Evolutionary conservation across 2,797 vertebrate genomes (phyloP), one percentile per base, ranked within the genome.

Genomic region (Channa striata): DNA sequence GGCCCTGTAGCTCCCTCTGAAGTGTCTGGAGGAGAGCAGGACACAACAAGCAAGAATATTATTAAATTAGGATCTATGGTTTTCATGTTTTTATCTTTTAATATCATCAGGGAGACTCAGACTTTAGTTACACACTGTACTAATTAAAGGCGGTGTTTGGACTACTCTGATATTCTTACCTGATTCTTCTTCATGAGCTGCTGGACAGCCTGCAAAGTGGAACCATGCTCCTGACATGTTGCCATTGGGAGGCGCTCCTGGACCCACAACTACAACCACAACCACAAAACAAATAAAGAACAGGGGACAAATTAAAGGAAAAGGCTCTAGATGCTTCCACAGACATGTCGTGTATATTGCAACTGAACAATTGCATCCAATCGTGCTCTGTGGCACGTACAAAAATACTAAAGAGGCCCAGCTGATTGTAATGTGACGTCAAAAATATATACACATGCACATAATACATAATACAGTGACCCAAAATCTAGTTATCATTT

Each of bases 111-210:
- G 20, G 9, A 21, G 52, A 34, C 34, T n/a, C 34, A 42, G n/a
- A 34, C 3, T 21, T 25, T 1, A 30, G 8, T n/a, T 30, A 2
- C 6, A 30, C 25, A 30, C 25, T 33, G 14, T 13, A 11, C 12
- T 6, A 17, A 21, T 11, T 17, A 14, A 21, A 11, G 4, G 19
- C 12, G 50, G 8, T 14, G 19, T 43, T 36, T n/a, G 20, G 4
- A 50, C 19, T 40, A 0, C 30, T 62, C 11, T 13, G 11, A 33
- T 68, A 23, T 30, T 34, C 50, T 67, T 48, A 96, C 96, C 95
- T 99, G 97, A 87, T 98, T 98, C 91, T 98, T 98, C 90, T 98
- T 98, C 92, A 97, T 97, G 84, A 96, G 92, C 86, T 97, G 96
- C 80, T 97, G 96, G 16, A 99, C 97, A 0, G 92, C 93, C 88